Conservation (phyloP, 2,888 invertebrate genomes). For the Acanthosepion esculentum region DNA sequence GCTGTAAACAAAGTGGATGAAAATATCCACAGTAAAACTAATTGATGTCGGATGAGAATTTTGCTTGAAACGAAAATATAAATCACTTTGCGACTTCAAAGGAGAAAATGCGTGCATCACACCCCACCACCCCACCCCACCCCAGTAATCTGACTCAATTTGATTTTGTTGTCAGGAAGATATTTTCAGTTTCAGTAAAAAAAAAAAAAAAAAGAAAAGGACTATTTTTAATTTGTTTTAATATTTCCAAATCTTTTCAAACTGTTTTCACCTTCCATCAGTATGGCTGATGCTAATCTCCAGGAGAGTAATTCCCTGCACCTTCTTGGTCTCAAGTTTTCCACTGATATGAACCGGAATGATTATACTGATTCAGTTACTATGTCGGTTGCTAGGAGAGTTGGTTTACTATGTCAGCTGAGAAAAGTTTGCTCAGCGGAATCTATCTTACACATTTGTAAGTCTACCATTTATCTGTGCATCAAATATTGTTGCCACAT, state of each 20-base stretch:
- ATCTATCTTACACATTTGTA: no score
- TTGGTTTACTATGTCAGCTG: no score
- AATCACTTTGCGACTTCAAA: neutral
- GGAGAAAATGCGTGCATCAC: neutral
- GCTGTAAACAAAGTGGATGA: neutral
- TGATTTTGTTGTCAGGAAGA: neutral
- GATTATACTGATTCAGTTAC: no score
- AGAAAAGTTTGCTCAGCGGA: no score
- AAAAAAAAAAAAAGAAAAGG: neutral
- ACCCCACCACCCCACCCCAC: accelerated
- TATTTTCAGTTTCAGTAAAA: neutral
- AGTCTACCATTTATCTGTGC: no score
- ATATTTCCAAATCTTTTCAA: neutral
- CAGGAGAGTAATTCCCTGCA: no score
- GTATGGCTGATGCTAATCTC: no score
- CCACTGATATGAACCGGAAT: no score
- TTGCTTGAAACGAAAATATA: neutral
- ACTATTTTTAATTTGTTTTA: neutral
- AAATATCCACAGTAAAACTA: neutral
- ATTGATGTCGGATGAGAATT: neutral
- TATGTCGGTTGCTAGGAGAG: no score
- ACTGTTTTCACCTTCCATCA: neutral
- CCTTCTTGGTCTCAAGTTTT: no score
- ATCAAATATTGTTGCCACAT: no score
- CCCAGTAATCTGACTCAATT: neutral